Evolutionary conservation across 1,140 invertebrate genomes (phyloP).

Genomic region (Sycophaga agraensis): DNA sequence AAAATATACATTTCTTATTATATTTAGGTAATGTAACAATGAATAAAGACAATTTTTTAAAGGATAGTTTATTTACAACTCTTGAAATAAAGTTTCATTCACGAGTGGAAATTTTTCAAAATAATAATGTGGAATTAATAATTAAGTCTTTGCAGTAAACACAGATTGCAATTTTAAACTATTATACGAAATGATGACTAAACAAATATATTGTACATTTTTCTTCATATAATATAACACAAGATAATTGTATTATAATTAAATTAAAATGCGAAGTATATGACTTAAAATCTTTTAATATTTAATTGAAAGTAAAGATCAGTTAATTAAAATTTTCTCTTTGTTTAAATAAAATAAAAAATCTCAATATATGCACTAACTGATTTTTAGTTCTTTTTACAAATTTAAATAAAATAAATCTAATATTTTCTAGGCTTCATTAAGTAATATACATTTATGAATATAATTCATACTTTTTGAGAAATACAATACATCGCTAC

Average conservation of each 20-base stretch:
- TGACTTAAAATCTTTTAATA: too few relatives aligned
- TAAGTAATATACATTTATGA: conserved; percentile 10
- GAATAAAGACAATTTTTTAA: conserved; percentile 29
- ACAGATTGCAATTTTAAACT: not conserved
- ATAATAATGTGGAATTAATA: conserved; percentile 21
- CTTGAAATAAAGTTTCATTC: conserved; percentile 17
- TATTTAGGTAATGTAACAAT: conserved; percentile 20
- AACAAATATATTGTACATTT: conserved; percentile 19
- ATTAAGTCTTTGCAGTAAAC: not conserved
- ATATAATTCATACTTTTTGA: not conserved
- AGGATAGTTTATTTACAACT: conserved; percentile 34
- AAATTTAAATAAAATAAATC: conserved; percentile 17
- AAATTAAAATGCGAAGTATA: conserved; percentile 11
- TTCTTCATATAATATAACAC: conserved; percentile 8
- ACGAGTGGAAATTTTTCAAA: conserved; percentile 5
- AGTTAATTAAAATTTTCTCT: too few relatives aligned
- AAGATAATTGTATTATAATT: conserved; percentile 6
- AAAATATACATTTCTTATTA: conserved; percentile 28
- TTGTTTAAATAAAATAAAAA: too few relatives aligned
- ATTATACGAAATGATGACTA: not conserved
- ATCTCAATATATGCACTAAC: too few relatives aligned
- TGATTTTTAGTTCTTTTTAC: conserved; percentile 6
- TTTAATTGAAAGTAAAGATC: too few relatives aligned
- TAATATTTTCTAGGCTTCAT: conserved; percentile 5
- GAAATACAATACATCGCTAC: too few relatives aligned